Conservation (phyloP, 2,113 vertebrate species). For the Neodontobutis hainanensis region DNA sequence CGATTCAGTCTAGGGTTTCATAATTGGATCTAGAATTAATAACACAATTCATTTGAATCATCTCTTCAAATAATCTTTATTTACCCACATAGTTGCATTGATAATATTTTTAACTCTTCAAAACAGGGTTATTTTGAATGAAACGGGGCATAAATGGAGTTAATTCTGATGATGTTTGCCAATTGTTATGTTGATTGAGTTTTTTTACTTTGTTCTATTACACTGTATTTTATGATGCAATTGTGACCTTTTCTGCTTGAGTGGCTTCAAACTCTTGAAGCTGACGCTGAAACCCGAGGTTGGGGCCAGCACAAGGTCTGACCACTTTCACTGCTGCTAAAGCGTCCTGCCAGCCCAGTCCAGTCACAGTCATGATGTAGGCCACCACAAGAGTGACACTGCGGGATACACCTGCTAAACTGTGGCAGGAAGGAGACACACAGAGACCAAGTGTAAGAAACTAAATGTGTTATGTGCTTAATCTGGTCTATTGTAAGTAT, state of each 20-base stretch:
- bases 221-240: not conserved
- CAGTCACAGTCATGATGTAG: constrained; percentile 94
- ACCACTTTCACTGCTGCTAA: constrained; percentile 85
- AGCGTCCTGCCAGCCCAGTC: constrained; percentile 92
- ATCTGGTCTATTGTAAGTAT: too few species aligned
- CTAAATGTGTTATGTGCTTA: not conserved
- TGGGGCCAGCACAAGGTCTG: constrained; percentile 90
- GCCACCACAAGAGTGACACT: constrained; percentile 94
- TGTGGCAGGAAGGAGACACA: constrained; percentile 49
- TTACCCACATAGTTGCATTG: too few species aligned
- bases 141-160: too few species aligned
- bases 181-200: too few species aligned
- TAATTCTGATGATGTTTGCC: too few species aligned
- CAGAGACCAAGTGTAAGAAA: not conserved
- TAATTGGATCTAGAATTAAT: too few species aligned
- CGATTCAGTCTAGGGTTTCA: too few species aligned
- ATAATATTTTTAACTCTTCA: too few species aligned
- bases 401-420: constrained; percentile 94
- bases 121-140: too few species aligned
- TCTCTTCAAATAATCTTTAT: too few species aligned
- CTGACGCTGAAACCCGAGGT: constrained; percentile 92
- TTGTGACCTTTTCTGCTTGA: constrained; percentile 83
- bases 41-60: not conserved
- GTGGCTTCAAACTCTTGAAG: constrained; percentile 89
- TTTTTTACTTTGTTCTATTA: not conserved